phyloP scores from a whole-genome alignment of 2,888 invertebrate genomes.

The Candidula unifasciata region DNA sequence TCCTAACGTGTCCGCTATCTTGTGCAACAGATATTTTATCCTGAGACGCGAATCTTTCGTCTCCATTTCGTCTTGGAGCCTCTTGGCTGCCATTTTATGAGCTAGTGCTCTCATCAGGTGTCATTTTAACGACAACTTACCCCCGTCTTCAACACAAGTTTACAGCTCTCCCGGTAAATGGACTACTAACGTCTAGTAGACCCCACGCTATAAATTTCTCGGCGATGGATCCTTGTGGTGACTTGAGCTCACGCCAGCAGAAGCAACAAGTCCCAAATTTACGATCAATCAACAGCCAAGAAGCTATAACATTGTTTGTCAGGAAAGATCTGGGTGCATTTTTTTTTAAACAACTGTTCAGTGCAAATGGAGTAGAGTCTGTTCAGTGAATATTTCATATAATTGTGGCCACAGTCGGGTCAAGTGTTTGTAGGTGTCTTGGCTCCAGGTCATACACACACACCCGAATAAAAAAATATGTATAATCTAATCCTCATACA shows the following conservation, averaged over 20 bases:
- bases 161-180: constrained; percentile 7
- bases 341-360: not conserved
- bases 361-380: not conserved
- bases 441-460: too few relatives aligned
- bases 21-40: not conserved
- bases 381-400: not conserved
- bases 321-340: not conserved
- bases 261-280: constrained; percentile 28
- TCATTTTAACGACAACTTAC: constrained; percentile 37
- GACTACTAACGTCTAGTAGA: not conserved
- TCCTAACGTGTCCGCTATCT: not conserved
- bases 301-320: constrained; percentile 1
- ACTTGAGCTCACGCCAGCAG: constrained; percentile 12
- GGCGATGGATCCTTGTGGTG: not conserved
- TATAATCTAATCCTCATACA: too few relatives aligned
- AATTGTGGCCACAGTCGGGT: too few relatives aligned
- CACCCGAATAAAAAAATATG: too few relatives aligned
- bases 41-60: constrained; percentile 20
- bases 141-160: constrained; percentile 10
- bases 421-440: too few relatives aligned
- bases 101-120: constrained; percentile 31
- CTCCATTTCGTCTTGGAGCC: constrained; percentile 4
- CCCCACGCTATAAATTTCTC: constrained; percentile 24
- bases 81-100: constrained; percentile 17
- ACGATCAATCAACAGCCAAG: constrained; percentile 29